Base-by-base conservation (phyloP, 1,140 invertebrate genomes). In the Hylaeus volcanicus region DNA sequence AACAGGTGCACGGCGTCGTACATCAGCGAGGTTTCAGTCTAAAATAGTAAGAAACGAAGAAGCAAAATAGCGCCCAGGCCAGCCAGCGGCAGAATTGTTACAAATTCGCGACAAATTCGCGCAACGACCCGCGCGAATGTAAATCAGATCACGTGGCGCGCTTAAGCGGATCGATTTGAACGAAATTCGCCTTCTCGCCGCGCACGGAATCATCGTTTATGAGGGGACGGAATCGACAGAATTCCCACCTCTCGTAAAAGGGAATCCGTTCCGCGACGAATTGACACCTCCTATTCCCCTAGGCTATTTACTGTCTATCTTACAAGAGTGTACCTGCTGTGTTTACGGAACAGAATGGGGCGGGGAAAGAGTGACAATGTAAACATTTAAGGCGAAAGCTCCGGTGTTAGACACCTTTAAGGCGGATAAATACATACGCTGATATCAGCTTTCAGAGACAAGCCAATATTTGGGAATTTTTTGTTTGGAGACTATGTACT, bases 1-100 rank as follows among this genome's bases (percentile, higher is more conserved):
- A 99, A 99, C 71, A 99, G 94, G 92, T 97, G 96, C 41, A 99
- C 98, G 4, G 98, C 98, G 91, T 99, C 98, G 91, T 99, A 99
- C 95, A 99, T 98, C 64, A 99, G 93, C 3, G 98, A 98, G 5
- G 98, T 98, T 94, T 99, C 98, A 76, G 98, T 98, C 97, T 99
- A 94, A 94, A 94, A 81, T 5, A 3, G 56, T 2, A 37, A 5
- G 37, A 12, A 14, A 48, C 8, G 8, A 48, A 3, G 39, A 12
- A 6, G 0, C n/a, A 5, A 45, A 53, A 60, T 11, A 15, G 39
- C 15, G 14, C 2, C 26, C 0, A n/a, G 15, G 56, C 66, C 43
- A 15, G n/a, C 45, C 39, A 66, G 60, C 66, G 11, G 6, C 56
- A 5, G 60, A 5, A 53, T 37, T 39, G 48, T 5, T 39, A 53